Base-by-base conservation (phyloP, 2,888 invertebrate genomes). In the Phortica okadai region DNA sequence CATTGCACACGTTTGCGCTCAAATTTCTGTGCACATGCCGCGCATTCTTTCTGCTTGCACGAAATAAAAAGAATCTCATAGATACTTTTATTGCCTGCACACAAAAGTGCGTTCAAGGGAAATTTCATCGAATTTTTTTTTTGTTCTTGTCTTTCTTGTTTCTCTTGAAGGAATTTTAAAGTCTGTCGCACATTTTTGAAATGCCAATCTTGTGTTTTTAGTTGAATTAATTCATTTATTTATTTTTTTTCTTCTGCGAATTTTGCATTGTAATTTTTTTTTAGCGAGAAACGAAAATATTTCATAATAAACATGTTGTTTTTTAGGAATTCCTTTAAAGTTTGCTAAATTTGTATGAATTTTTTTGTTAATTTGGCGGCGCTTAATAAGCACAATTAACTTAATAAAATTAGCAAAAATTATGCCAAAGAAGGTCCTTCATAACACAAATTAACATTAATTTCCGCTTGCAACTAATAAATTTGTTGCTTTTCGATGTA, bases 121-220 rank as follows among this genome's bases (percentile, higher is more conserved):
- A 50, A 50, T 50, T 62, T 56, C 33, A 56, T 25, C 54, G 56
- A 45, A 33, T 21, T 50, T 54, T 72, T 7, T 45, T 16, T 7
- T 54, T 25, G 33, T 25, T 6, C n/a, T 7, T 45, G 7, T 42
- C 44, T 67, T 16, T 44, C 44, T 42, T 16, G 6, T 50, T 70
- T 16, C 25, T 62, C n/a, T 2, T 62, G 14, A 62, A 72, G 59
- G 74, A 76, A 78, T 81, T 76, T 75, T 76, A 64, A 77, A 81
- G 86, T 81, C 83, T 81, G 79, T 75, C 80, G 84, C 82, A 85
- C 84, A 85, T 85, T 85, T 76, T 77, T 88, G 14, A 81, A 82
- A 85, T 85, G 80, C 88, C 88, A 80, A 79, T 76, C 85, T 82
- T 76, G 80, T 85, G 80, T 82, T 81, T 79, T 69, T 74, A 77